Conservation (phyloP, 2,797 vertebrate genomes). For the Eidolon dupreanum region DNA sequence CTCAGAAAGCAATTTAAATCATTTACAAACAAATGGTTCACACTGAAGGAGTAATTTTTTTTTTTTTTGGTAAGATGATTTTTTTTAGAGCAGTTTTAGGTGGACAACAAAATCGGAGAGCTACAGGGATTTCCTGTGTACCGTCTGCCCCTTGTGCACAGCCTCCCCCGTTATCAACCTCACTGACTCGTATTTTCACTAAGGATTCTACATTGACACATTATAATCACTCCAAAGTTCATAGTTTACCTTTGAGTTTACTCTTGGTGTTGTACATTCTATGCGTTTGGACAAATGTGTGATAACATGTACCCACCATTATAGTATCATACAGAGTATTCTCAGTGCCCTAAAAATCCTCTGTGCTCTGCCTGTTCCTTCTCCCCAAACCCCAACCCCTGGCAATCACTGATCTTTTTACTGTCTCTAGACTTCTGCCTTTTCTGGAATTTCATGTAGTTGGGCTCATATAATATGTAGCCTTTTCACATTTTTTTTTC, state of each 20-base stretch:
- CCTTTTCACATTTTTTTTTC: neutral
- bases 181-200: neutral
- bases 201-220: neutral
- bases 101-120: neutral
- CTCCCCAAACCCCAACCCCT: neutral
- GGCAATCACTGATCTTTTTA: neutral
- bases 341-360: neutral
- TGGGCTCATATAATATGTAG: neutral
- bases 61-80: neutral
- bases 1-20: neutral
- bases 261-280: neutral
- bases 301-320: neutral
- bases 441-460: neutral
- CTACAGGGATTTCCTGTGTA: neutral
- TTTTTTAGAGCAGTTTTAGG: neutral
- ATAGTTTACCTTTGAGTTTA: neutral
- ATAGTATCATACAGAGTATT: neutral
- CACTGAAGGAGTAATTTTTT: neutral
- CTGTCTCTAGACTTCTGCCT: neutral
- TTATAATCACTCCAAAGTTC: neutral
- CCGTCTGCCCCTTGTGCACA: rapidly evolving
- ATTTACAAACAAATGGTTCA: neutral
- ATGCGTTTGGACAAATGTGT: neutral
- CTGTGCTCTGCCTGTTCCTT: neutral
- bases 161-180: neutral